phyloP scores from a whole-genome alignment of 2,888 invertebrate species.

The Panzeria rudis region DNA sequence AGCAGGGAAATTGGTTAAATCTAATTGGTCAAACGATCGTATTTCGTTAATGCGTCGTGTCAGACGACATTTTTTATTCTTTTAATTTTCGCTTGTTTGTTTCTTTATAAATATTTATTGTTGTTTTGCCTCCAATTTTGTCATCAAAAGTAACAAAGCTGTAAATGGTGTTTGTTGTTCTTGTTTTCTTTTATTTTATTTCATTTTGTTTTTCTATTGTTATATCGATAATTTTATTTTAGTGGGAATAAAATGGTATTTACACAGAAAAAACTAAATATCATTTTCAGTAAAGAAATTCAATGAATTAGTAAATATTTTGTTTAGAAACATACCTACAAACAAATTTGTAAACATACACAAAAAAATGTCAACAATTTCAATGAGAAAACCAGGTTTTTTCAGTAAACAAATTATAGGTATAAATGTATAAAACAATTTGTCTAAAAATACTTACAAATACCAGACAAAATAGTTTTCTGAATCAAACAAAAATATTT shows the following conservation, averaged over 20 bases:
- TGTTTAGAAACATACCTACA: too few species aligned
- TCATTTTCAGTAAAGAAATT: too few species aligned
- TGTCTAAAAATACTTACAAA: too few species aligned
- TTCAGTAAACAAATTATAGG: too few species aligned
- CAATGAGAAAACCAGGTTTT: too few species aligned
- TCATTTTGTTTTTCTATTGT: slow-evolving; percentile 16
- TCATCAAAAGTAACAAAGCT: slow-evolving; percentile 31
- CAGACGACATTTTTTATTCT: slow-evolving; percentile 51
- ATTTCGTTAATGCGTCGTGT: slow-evolving; percentile 73
- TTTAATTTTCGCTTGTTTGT: neutral
- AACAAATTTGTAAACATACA: too few species aligned
- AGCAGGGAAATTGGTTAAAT: slow-evolving; percentile 79
- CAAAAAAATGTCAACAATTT: too few species aligned
- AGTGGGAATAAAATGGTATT: slow-evolving; percentile 4
- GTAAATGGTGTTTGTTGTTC: slow-evolving; percentile 4
- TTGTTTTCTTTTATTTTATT: slow-evolving; percentile 22
- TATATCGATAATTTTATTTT: slow-evolving; percentile 20
- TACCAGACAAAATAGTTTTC: too few species aligned
- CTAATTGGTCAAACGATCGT: slow-evolving; percentile 80
- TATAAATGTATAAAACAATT: too few species aligned
- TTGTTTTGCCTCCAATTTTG: slow-evolving; percentile 30
- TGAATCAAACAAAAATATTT: too few species aligned
- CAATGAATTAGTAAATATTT: too few species aligned
- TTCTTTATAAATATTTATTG: neutral
- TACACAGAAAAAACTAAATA: too few species aligned